phyloP scores from a whole-genome alignment of 2,888 invertebrate species.

The Zaprionus lineosus region DNA sequence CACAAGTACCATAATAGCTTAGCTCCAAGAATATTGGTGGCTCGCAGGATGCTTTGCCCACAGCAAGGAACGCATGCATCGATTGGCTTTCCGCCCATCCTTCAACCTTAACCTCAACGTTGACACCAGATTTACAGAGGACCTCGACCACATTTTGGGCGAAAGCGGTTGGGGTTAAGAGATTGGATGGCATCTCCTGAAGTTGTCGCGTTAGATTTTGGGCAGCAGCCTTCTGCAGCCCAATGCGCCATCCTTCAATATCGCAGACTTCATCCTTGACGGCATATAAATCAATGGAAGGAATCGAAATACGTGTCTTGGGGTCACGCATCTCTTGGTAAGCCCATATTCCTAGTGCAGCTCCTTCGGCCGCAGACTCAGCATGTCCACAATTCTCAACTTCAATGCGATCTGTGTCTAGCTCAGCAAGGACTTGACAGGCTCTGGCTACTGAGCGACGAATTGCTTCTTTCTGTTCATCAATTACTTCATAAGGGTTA shows the following conservation, averaged over 20 bases:
- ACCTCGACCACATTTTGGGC: conserved; percentile 86
- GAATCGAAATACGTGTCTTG: conserved; percentile 67
- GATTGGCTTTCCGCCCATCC: conserved; percentile 90
- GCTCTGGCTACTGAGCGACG: conserved; percentile 87
- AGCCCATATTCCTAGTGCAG: conserved; percentile 87
- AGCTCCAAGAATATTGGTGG: conserved; percentile 91
- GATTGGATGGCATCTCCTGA: conserved; percentile 91
- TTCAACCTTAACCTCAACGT: conserved; percentile 80
- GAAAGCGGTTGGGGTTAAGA: conserved; percentile 90
- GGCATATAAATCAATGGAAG: conserved; percentile 83
- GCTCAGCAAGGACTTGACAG: conserved; percentile 84
- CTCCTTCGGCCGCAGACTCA: conserved; percentile 91
- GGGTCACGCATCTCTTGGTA: conserved; percentile 85
- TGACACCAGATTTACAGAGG: conserved; percentile 80
- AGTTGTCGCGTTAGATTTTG: conserved; percentile 91
- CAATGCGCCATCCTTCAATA: conserved; percentile 88
- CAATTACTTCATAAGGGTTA: conserved; percentile 87
- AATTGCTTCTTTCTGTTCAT: conserved; percentile 90
- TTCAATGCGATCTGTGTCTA: conserved; percentile 85
- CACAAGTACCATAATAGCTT: conserved; percentile 87
- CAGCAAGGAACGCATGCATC: conserved; percentile 91
- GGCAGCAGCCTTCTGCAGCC: conserved; percentile 88
- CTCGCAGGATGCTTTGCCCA: conserved; percentile 90
- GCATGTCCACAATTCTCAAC: conserved; percentile 90
- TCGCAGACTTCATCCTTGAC: conserved; percentile 87